Base-by-base conservation (phyloP, 2,888 invertebrate species). In the Scaptomyza parva region DNA sequence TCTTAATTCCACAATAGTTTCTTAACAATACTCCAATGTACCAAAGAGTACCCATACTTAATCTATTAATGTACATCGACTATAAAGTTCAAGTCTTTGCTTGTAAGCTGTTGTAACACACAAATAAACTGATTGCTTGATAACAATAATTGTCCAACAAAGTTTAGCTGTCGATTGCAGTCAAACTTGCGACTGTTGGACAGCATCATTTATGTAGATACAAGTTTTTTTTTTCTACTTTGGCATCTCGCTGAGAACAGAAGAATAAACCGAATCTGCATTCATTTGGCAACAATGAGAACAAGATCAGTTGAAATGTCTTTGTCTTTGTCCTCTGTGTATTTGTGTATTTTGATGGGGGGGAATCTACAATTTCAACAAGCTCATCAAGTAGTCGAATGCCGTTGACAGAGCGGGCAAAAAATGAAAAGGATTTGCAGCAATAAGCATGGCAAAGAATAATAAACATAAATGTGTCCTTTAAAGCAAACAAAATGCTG, bases 401-500 rank as follows among this genome's bases (percentile, higher is more conserved):
- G 35, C 17, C 35, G 35, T 79, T 83, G 86, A 87, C 84, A 86
- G 76, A 64, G 48, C 26, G 60, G 20, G 26, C 18, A 18, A 28
- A 9, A n/a, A 47, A 6, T 0, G 12, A 59, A 54, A 65, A 62
- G 80, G 72, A 86, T 75, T 77, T 79, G 39, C 57, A 68, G 73
- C 86, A 71, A 83, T 80, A 76, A 73, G 66, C 66, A 75, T 55
- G 53, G 61, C 67, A 68, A 55, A 54, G 69, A 64, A 84, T 83
- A 86, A 79, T 76, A 88, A 88, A 88, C 71, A 88, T 22, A 70
- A 81, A 79, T 68, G 65, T 82, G 88, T 87, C 81, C 83, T 78
- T 81, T 64, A 74, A 87, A 85, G 88, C 88, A 87, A 82, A 82
- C 81, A 87, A 76, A 86, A 82, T 76, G 81, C 62, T 80, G 51